Base-by-base conservation (phyloP, 2,797 vertebrate genomes). In the Synaphobranchus kaupii region DNA sequence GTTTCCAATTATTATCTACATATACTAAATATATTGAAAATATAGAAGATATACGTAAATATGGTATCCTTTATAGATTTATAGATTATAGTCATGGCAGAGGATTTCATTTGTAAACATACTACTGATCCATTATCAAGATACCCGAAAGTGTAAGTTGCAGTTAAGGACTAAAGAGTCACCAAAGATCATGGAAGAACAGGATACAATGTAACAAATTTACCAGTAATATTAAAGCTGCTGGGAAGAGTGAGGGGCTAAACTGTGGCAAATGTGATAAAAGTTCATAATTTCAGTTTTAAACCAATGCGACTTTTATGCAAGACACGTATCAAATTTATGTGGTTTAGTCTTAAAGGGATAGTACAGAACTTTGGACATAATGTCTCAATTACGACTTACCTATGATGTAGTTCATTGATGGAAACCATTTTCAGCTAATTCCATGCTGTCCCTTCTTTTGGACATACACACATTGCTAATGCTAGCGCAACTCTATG, bases 271-370 rank as follows among this genome's bases (percentile, higher is more conserved):
- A 22, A 34, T 83, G 58, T 84, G 87, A 78, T 50, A 28, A 44
- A 52, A 89, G 22, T 39, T 83, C 48, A 88, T 85, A 47, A 81
- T 50, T 84, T 87, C 17, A 76, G 48, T 85, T 58, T 82, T 83
- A 58, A 87, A 86, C 31, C 50, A 54, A 28, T 87, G 60, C 39
- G 54, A 48, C 88, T 91, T 87, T 80, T 78, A 88, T 91, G 86
- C 86, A 88, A 85, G 89, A 89, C 84, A 89, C 80, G 28, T 91
- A 89, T 92, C 89, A 90, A 86, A 89, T 91, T 86, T 88, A 86
- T 87, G 86, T 86, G 87, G 76, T 84, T 83, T 86, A 66, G 90
- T 87, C 56, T 78, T n/a, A n/a, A n/a, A n/a, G n/a, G n/a, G n/a
- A n/a, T n/a, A n/a, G n/a, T n/a, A n/a, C n/a, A n/a, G n/a, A n/a